These are phyloP conservation scores for Gisinianus flammeolus DNA, from an alignment of 2,888 invertebrate genomes.

Conservation along the genomic window DNA sequence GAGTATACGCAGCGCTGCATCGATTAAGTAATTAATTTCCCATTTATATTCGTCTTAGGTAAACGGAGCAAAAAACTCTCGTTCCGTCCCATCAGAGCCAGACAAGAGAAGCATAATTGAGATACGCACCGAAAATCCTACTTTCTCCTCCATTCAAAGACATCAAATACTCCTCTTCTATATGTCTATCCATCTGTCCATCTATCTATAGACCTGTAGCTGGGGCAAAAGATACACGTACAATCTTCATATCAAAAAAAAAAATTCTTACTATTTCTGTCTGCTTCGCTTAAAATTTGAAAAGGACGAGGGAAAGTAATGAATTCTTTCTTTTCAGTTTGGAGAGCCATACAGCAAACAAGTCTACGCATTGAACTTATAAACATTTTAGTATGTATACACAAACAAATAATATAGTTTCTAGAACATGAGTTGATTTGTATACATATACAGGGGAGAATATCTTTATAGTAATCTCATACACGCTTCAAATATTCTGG, in stretches of 20 bases:
- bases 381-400: background rate
- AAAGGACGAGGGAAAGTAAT: no score
- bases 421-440: background rate
- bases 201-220: background rate
- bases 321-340: no score
- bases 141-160: background rate
- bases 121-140: background rate
- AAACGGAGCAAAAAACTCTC: background rate
- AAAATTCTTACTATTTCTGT: no score
- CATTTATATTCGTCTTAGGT: conserved; percentile 33
- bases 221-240: no score
- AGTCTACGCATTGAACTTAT: no score
- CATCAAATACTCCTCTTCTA: no score
- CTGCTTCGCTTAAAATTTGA: no score
- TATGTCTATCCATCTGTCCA: background rate
- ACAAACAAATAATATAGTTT: background rate
- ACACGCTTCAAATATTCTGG: background rate
- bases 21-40: conserved; percentile 36
- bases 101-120: conserved; percentile 17
- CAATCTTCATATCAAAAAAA: no score
- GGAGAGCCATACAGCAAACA: no score
- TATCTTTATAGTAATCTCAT: no score
- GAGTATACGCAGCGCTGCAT: background rate
- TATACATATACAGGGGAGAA: background rate
- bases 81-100: background rate